phyloP scores from a whole-genome alignment of 1,140 invertebrate species.

The Leptopilina clavipes region DNA sequence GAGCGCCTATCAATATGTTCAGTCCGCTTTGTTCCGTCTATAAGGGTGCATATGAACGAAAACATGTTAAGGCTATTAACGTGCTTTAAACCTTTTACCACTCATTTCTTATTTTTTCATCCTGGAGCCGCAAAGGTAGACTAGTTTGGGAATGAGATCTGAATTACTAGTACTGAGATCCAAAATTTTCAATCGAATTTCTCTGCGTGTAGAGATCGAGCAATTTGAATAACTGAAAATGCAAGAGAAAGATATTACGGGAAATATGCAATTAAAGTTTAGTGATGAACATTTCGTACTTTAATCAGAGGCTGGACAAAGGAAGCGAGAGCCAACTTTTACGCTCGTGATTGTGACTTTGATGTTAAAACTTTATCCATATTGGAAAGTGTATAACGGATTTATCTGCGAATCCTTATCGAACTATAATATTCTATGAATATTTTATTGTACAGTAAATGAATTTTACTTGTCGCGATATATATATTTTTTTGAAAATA shows the following conservation, averaged over 20 bases:
- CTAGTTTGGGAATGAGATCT: no score
- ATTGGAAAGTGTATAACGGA: constrained; percentile 28
- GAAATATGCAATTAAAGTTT: constrained; percentile 34
- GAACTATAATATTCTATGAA: constrained; percentile 27
- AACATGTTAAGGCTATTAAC: no score
- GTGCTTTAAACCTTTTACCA: no score
- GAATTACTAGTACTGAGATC: no score
- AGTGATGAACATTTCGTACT: constrained; percentile 30
- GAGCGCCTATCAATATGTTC: no score
- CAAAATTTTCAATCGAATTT: no score
- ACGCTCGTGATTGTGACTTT: constrained; percentile 29
- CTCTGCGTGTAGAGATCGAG: neutral
- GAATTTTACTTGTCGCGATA: neutral
- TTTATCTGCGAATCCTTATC: constrained; percentile 22
- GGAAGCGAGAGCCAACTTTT: constrained; percentile 22
- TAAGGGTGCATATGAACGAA: no score
- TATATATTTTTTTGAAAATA: no score
- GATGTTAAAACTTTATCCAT: constrained; percentile 23
- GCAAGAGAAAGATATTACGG: constrained; percentile 21
- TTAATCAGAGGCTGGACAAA: constrained; percentile 33
- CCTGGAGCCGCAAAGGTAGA: no score
- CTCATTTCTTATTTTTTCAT: no score
- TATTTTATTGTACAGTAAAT: constrained; percentile 1
- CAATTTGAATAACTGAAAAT: constrained; percentile 27
- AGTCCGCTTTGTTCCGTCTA: no score